A percentile compares a stretch with the other conserved stretches of the same genome.
These are phyloP conservation scores for Lingula anatina DNA, from an alignment of 2,888 invertebrate species.

Conservation along the genomic window DNA sequence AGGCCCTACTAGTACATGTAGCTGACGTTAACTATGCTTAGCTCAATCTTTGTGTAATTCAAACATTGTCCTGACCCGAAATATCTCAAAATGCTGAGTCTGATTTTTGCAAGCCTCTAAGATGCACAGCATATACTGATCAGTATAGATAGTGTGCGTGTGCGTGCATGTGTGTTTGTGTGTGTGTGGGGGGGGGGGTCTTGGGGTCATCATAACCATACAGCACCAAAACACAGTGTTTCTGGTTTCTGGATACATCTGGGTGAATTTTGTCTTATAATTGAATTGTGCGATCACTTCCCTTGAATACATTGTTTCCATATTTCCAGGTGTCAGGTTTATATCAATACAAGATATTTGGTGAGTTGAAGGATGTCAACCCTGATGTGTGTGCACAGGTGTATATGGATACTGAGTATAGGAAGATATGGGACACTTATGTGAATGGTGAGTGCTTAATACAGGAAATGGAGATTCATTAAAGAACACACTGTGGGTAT, in stretches of 20 bases:
- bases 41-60: too few species aligned
- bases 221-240: not conserved
- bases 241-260: not conserved
- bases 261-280: not conserved
- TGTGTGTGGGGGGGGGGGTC: too few species aligned
- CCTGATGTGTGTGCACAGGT: conserved; percentile 44
- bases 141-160: too few species aligned
- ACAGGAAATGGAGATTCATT: not conserved
- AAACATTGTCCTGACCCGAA: too few species aligned
- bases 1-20: too few species aligned
- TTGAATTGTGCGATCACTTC: not conserved
- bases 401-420: conserved; percentile 46
- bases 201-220: too few species aligned
- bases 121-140: too few species aligned
- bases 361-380: conserved; percentile 31
- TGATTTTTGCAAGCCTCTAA: too few species aligned
- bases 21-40: too few species aligned
- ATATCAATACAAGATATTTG: conserved; percentile 48
- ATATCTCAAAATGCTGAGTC: too few species aligned
- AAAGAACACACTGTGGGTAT: too few species aligned
- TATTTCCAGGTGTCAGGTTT: conserved; percentile 36
- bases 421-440: conserved; percentile 47
- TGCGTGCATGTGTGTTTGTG: too few species aligned
- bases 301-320: not conserved
- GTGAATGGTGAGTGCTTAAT: conserved; percentile 34